Percentiles rank a stretch among this genome's conserved stretches.
These are phyloP conservation scores for Polyergus mexicanus DNA, from an alignment of 1,140 invertebrate species.

Conservation along the genomic window DNA sequence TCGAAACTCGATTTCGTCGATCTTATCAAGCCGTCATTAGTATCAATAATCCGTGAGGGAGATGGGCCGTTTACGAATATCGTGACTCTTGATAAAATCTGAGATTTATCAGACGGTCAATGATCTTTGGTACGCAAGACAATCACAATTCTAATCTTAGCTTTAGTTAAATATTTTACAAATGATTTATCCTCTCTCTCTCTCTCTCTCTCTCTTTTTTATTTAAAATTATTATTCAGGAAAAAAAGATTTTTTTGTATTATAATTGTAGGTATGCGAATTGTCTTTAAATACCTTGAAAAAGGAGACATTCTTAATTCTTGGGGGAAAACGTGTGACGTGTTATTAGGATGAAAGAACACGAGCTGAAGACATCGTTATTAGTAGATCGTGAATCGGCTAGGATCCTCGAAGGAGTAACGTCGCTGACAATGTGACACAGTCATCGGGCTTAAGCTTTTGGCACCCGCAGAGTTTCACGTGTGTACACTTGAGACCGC, in stretches of 20 bases:
- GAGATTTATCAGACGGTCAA: not conserved
- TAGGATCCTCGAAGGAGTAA: slow-evolving; percentile 22
- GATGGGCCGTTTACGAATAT: not conserved
- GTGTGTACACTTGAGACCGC: slow-evolving; percentile 78
- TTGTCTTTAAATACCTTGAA: not conserved
- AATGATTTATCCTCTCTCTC: not conserved
- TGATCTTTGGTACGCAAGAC: slow-evolving; percentile 4
- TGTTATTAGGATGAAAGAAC: not conserved
- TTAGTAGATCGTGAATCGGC: not conserved
- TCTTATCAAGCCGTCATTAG: slow-evolving; percentile 59
- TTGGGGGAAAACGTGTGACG: not conserved
- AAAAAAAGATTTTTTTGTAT: not conserved
- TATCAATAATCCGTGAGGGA: slow-evolving; percentile 36
- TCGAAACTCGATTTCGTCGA: slow-evolving; percentile 57
- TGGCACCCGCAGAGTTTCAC: slow-evolving; percentile 57
- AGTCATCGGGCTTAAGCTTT: slow-evolving; percentile 69
- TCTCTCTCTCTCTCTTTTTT: too few relatives aligned
- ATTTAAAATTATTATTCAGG: not conserved
- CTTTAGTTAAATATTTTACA: slow-evolving; percentile 15
- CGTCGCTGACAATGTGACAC: slow-evolving; percentile 50
- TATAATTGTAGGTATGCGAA: not conserved
- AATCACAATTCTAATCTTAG: not conserved
- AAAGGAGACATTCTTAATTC: not conserved
- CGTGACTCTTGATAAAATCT: slow-evolving; percentile 40
- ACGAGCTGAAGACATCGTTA: not conserved